phyloP scores from a whole-genome alignment of 2,797 vertebrate genomes.

The Gymnoscopelus braueri region DNA sequence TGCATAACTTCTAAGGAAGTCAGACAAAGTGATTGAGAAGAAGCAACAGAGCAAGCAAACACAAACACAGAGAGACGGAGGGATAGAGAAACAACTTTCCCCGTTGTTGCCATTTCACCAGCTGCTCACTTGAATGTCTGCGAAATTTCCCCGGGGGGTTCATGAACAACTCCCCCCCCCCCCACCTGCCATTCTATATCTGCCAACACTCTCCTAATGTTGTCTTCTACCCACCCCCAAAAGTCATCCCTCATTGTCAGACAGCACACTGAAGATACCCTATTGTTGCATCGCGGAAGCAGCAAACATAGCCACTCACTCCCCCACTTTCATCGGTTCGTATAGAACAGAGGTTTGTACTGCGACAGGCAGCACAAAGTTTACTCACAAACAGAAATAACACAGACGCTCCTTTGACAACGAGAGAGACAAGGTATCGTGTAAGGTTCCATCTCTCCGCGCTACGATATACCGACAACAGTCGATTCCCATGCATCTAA shows the following conservation, averaged over 20 bases:
- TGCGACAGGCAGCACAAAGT: conserved; percentile 33
- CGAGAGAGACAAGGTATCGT: conserved; percentile 55
- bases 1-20: too few relatives aligned
- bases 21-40: neutral
- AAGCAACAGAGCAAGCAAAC: neutral
- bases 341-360: conserved; percentile 27
- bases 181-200: conserved; percentile 49
- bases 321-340: conserved; percentile 25
- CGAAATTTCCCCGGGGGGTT: conserved; percentile 77
- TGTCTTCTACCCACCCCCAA: conserved; percentile 20
- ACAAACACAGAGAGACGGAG: neutral
- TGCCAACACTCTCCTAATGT: conserved; percentile 47
- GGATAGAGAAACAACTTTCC: conserved; percentile 7
- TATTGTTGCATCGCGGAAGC: neutral
- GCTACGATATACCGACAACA: conserved; percentile 44
- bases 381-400: conserved; percentile 42
- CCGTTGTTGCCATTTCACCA: conserved; percentile 60
- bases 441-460: conserved; percentile 39
- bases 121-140: conserved; percentile 65
- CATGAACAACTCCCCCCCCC: conserved; percentile 48
- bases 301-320: neutral
- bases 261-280: neutral
- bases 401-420: conserved; percentile 50
- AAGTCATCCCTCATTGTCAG: conserved; percentile 10
- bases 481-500: conserved; percentile 50